Conservation (phyloP, 2,888 invertebrate species). For the Metalampra italica region DNA sequence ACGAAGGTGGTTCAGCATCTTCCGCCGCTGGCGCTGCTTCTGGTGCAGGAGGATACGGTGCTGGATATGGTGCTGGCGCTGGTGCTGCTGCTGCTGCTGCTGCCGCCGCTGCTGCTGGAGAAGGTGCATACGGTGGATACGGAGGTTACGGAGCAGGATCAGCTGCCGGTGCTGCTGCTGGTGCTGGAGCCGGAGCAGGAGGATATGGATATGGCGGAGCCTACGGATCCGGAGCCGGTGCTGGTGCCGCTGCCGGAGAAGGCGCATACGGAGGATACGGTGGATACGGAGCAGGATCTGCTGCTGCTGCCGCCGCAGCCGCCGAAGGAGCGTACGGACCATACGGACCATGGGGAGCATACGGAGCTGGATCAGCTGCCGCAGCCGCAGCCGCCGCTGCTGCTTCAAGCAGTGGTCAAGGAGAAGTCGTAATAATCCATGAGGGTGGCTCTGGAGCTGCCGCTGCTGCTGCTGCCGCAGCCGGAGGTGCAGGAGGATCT, state of each 20-base stretch:
- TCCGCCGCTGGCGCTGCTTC: conserved; percentile 9
- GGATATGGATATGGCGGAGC: neutral
- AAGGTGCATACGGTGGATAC: conserved; percentile 4
- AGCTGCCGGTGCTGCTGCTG: neutral
- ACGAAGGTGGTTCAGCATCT: neutral
- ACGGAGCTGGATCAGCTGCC: neutral
- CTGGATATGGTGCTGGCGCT: neutral
- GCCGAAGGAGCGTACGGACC: too few species aligned
- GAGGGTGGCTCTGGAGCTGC: neutral
- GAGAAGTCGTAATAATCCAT: neutral
- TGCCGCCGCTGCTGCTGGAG: neutral
- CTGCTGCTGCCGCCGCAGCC: too few species aligned
- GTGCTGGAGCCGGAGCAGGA: neutral
- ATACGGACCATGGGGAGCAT: too few species aligned
- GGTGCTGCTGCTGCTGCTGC: neutral
- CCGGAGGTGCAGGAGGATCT: neutral
- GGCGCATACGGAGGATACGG: too few species aligned
- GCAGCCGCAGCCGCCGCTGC: neutral
- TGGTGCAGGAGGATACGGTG: conserved; percentile 2
- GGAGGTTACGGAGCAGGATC: conserved; percentile 10
- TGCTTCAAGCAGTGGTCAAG: neutral
- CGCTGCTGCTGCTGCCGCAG: neutral
- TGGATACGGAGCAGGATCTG: too few species aligned
- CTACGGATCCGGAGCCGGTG: too few species aligned
- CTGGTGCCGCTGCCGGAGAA: too few species aligned